phyloP scores from a whole-genome alignment of 2,888 invertebrate species.

The Eristalis arbustorum region DNA sequence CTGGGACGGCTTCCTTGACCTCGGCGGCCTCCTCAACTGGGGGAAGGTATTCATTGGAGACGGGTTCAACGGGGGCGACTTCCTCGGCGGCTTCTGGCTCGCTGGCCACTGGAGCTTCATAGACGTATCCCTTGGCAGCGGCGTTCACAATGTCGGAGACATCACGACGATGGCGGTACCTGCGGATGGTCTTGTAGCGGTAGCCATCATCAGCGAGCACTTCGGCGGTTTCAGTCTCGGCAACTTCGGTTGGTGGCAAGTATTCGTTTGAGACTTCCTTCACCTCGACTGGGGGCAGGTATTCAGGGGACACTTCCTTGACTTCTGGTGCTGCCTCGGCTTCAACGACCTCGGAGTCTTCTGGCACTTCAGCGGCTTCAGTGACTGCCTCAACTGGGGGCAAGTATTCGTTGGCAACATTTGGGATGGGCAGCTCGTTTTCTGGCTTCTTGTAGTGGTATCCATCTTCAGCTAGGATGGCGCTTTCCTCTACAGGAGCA shows the following conservation, averaged over 20 bases:
- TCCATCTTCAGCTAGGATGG: constrained; percentile 73
- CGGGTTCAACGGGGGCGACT: not conserved
- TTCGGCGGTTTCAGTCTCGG: not conserved
- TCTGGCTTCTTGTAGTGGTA: constrained; percentile 75
- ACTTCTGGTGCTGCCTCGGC: constrained; percentile 15
- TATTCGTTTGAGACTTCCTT: not conserved
- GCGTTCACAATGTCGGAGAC: constrained; percentile 59
- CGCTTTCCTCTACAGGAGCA: constrained; percentile 14
- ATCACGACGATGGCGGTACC: constrained; percentile 46
- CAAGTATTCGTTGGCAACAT: constrained; percentile 65
- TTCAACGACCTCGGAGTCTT: constrained; percentile 35
- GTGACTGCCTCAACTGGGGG: constrained; percentile 53
- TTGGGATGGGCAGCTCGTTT: not conserved
- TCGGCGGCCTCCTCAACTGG: constrained; percentile 62
- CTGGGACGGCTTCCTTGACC: not conserved
- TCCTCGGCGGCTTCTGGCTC: constrained; percentile 1
- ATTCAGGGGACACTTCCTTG: constrained; percentile 6
- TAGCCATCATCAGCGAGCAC: constrained; percentile 32
- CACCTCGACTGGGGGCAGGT: constrained; percentile 9
- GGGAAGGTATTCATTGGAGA: constrained; percentile 74
- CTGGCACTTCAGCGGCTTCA: constrained; percentile 17
- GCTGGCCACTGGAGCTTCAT: constrained; percentile 17
- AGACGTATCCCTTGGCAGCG: constrained; percentile 23
- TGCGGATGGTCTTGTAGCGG: constrained; percentile 20
- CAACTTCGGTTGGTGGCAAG: constrained; percentile 1